Percentiles rank a stretch among this genome's conserved stretches.
Conservation (phyloP, 2,113 vertebrate species). For the Castor canadensis region DNA sequence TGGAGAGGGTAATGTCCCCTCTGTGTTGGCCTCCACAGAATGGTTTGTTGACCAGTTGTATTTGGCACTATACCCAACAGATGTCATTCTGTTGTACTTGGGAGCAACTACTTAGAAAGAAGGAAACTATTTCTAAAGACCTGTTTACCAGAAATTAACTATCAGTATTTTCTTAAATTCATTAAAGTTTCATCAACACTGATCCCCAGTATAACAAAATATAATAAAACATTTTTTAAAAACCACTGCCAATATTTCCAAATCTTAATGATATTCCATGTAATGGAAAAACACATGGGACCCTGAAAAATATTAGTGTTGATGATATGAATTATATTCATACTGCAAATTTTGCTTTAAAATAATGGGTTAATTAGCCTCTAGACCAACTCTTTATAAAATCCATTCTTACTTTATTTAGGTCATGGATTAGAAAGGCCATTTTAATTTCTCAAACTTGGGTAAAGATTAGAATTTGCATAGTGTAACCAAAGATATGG, state of each 20-base stretch:
- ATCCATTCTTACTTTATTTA: not conserved
- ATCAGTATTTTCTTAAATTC: not conserved
- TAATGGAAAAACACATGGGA: not conserved
- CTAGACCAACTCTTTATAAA: not conserved
- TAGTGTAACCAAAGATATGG: not conserved
- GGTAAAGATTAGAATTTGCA: not conserved
- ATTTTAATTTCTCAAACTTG: not conserved
- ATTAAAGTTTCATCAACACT: not conserved
- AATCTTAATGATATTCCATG: not conserved
- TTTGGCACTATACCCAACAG: not conserved
- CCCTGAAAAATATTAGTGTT: not conserved
- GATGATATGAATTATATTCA: not conserved
- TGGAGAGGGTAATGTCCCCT: not conserved
- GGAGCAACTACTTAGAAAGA: not conserved
- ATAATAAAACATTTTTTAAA: no score
- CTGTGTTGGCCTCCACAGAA: not conserved
- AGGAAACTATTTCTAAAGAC: not conserved
- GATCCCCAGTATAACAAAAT: no score
- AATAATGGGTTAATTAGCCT: not conserved
- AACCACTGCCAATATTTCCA: not conserved
- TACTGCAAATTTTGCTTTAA: not conserved
- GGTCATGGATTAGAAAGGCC: not conserved
- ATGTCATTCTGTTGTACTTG: not conserved
- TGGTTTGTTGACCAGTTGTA: accelerated
- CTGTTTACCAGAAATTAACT: not conserved